Evolutionary conservation across 2,113 vertebrate species (phyloP), one percentile per base, ranked within the genome.

Genomic region (Ictalurus furcatus): DNA sequence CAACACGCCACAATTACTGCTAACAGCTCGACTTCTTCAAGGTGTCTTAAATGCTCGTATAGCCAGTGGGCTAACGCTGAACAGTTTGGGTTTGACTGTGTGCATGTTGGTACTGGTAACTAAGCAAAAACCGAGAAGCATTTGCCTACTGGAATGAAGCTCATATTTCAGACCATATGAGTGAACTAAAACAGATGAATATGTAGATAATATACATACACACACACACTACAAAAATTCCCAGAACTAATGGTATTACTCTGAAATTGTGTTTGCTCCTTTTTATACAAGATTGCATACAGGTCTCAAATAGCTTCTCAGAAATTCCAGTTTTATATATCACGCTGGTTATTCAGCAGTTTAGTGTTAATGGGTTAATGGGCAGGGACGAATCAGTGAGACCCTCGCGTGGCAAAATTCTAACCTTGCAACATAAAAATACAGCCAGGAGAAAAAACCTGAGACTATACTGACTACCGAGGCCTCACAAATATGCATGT

Each of bases 201-300:
- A 23, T 48, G 5, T 7, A 81, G 59, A 86, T 59, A 67, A 11
- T 73, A 91, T 84, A 92, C 63, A 78, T 52, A 52, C 9, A 52
- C 48, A 52, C 87, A 30, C 13, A 92, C 88, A 80, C 92, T 86
- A 93, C 85, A 91, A 91, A 87, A 91, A 90, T 54, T 92, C 92
- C 93, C 91, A 93, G 87, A 81, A 93, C 91, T 93, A 90, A 21
- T 63, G 58, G 58, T 40, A 6, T 88, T 89, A 34, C 9, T 81
- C 28, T 71, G 63, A 48, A 82, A 28, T 40, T 44, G 28, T 69
- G 23, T 13, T 23, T 58, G 34, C 8, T 54, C 23, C 40, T 30
- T 80, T 56, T 80, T 80, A 19, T n/a, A n/a, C 44, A 78, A 2
- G 25, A 54, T 19, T 81, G 16, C 19, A 58, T 30, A 81, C 6